Conservation (phyloP, 2,888 invertebrate species). For the Pammene fasciana region DNA sequence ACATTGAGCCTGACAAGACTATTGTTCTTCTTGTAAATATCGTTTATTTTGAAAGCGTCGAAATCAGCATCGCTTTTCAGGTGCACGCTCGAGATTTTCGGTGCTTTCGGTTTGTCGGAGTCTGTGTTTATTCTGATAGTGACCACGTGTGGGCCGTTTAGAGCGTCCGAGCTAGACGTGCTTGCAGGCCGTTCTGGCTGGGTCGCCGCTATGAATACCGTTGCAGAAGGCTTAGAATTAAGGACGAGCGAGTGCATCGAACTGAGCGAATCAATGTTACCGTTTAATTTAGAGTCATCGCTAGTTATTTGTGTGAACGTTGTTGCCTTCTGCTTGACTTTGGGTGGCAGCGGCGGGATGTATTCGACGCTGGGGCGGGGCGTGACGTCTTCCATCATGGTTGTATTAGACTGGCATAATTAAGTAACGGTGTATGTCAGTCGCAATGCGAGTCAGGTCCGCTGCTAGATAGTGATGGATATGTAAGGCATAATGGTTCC, state of each 20-base stretch:
- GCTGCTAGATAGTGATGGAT: conserved; percentile 67
- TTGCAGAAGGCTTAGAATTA: conserved; percentile 80
- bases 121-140: conserved; percentile 88
- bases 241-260: conserved; percentile 83
- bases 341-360: conserved; percentile 84
- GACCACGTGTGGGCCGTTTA: conserved; percentile 85
- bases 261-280: conserved; percentile 74
- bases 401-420: conserved; percentile 77
- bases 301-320: conserved; percentile 76
- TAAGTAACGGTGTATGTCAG: conserved; percentile 68
- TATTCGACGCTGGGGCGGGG: conserved; percentile 74
- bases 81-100: conserved; percentile 78
- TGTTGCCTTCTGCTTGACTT: conserved; percentile 76
- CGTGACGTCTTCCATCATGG: conserved; percentile 82
- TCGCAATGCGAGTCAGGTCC: conserved; percentile 73
- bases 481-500: conserved; percentile 82
- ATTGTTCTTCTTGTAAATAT: conserved; percentile 73
- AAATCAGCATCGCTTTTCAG: conserved; percentile 77
- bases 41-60: conserved; percentile 69
- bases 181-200: conserved; percentile 77
- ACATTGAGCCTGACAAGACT: conserved; percentile 85
- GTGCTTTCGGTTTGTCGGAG: conserved; percentile 77
- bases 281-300: conserved; percentile 59
- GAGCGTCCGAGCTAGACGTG: conserved; percentile 74
- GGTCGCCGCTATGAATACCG: conserved; percentile 82